These are phyloP conservation scores for Lomographa bimaculata DNA, from an alignment of 2,888 invertebrate species.

Conservation along the genomic window DNA sequence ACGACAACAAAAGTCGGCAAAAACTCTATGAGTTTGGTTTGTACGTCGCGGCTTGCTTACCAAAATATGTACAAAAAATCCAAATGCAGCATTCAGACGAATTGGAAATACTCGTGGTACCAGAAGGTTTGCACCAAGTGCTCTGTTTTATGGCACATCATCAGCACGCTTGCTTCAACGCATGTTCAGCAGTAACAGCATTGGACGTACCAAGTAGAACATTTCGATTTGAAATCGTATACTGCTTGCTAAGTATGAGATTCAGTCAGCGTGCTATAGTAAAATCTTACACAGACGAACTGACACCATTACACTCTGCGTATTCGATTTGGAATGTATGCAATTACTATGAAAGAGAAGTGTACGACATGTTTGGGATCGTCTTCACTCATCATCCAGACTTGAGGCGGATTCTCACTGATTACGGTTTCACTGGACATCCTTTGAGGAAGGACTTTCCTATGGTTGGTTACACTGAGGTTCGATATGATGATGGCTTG, in stretches of 20 bases:
- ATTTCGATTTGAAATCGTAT: slow-evolving; percentile 67
- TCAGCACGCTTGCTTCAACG: slow-evolving; percentile 66
- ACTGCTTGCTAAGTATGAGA: slow-evolving; percentile 59
- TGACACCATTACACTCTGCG: slow-evolving; percentile 66
- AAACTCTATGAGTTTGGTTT: slow-evolving; percentile 68
- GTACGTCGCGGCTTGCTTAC: slow-evolving; percentile 69
- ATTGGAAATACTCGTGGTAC: slow-evolving; percentile 63
- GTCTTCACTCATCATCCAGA: slow-evolving; percentile 72
- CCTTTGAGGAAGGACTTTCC: slow-evolving; percentile 75
- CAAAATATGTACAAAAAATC: slow-evolving; percentile 70
- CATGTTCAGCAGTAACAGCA: slow-evolving; percentile 59
- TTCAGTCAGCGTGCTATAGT: slow-evolving; percentile 53
- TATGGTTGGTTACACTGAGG: slow-evolving; percentile 66
- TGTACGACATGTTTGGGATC: slow-evolving; percentile 72
- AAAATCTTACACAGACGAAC: slow-evolving; percentile 72
- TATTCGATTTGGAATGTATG: slow-evolving; percentile 52
- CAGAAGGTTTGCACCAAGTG: slow-evolving; percentile 63
- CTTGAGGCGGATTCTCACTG: slow-evolving; percentile 67
- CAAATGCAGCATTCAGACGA: slow-evolving; percentile 69
- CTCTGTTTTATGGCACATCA: slow-evolving; percentile 62
- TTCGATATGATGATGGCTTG: slow-evolving; percentile 71
- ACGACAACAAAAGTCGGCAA: slow-evolving; percentile 60
- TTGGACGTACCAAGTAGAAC: slow-evolving; percentile 67
- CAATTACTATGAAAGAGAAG: slow-evolving; percentile 64
- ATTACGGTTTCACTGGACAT: slow-evolving; percentile 73